These are phyloP conservation scores for Hypothenemus hampei DNA, from an alignment of 1,140 invertebrate genomes.

Conservation along the genomic window DNA sequence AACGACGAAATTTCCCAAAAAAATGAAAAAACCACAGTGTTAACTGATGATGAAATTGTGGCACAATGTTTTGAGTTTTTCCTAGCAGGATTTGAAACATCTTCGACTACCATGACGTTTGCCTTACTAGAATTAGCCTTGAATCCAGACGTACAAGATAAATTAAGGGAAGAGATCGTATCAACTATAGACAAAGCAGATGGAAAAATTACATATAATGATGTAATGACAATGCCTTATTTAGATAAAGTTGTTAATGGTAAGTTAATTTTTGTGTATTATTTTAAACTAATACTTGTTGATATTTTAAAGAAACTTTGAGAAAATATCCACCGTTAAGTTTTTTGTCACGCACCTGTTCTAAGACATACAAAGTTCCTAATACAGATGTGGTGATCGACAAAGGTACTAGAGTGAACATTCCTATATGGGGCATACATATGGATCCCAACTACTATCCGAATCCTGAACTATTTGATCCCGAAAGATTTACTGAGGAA, in stretches of 20 bases:
- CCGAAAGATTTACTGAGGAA: conserved; percentile 46
- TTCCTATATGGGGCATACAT: conserved; percentile 45
- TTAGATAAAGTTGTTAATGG: conserved; percentile 44
- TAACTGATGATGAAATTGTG: conserved; percentile 24
- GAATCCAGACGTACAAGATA: conserved; percentile 48
- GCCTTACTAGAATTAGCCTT: conserved; percentile 48
- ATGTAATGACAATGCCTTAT: conserved; percentile 51
- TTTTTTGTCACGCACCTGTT: conserved; percentile 46
- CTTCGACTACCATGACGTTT: conserved; percentile 47
- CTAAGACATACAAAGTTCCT: conserved; percentile 46
- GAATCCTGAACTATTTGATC: conserved; percentile 48
- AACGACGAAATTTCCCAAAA: conserved; percentile 9
- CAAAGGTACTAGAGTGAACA: conserved; percentile 43
- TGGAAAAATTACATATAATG: conserved; percentile 52
- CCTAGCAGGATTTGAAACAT: conserved; percentile 51
- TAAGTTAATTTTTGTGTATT: too few relatives aligned
- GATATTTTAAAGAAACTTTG: conserved; percentile 47
- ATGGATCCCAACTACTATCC: conserved; percentile 44
- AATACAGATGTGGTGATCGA: conserved; percentile 45
- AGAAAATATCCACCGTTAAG: conserved; percentile 49
- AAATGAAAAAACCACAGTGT: conserved; percentile 23
- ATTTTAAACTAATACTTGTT: background rate
- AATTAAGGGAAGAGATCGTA: conserved; percentile 47
- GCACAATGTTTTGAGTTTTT: conserved; percentile 33
- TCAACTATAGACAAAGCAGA: conserved; percentile 46